A percentile compares a stretch with the other conserved stretches of the same genome.
phyloP scores from a whole-genome alignment of 1,140 invertebrate species.

The Macrobrachium rosenbergii region DNA sequence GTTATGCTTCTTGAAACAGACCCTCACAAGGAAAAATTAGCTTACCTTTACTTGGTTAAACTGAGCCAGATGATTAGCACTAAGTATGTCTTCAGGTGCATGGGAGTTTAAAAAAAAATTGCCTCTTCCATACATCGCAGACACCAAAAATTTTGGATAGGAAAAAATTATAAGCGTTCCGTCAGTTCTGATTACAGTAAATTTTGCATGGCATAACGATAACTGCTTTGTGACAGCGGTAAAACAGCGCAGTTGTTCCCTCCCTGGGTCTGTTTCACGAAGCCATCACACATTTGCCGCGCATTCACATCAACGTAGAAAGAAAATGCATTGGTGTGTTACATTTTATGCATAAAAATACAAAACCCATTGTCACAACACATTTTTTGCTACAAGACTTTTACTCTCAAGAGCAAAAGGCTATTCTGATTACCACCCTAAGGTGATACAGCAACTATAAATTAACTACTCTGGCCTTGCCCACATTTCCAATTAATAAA shows the following conservation, averaged over 20 bases:
- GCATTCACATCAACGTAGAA: background rate
- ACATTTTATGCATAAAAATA: background rate
- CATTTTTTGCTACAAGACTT: background rate
- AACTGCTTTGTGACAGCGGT: slow-evolving; percentile 48
- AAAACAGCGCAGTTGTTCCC: slow-evolving; percentile 49
- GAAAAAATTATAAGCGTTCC: slow-evolving; percentile 5
- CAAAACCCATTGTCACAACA: background rate
- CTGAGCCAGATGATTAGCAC: slow-evolving; percentile 42
- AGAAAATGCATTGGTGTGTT: slow-evolving; percentile 6
- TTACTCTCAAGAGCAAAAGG: no score
- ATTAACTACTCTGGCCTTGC: no score
- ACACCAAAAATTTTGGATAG: slow-evolving; percentile 49
- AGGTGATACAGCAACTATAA: no score
- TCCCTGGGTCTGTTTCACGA: slow-evolving; percentile 63
- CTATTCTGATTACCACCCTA: no score
- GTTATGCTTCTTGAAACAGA: slow-evolving; percentile 63
- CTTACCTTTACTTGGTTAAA: slow-evolving; percentile 58
- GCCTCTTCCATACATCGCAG: slow-evolving; percentile 58
- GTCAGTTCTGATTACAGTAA: background rate
- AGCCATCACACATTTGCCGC: slow-evolving; percentile 37
- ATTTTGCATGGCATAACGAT: slow-evolving; percentile 16
- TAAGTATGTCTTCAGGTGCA: slow-evolving; percentile 53
- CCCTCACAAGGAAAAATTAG: slow-evolving; percentile 56
- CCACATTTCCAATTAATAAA: no score
- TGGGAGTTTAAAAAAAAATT: slow-evolving; percentile 24